Evolutionary conservation across 1,140 invertebrate species (phyloP), one percentile per base, ranked within the genome.

Genomic region (Whitmania pigra): DNA sequence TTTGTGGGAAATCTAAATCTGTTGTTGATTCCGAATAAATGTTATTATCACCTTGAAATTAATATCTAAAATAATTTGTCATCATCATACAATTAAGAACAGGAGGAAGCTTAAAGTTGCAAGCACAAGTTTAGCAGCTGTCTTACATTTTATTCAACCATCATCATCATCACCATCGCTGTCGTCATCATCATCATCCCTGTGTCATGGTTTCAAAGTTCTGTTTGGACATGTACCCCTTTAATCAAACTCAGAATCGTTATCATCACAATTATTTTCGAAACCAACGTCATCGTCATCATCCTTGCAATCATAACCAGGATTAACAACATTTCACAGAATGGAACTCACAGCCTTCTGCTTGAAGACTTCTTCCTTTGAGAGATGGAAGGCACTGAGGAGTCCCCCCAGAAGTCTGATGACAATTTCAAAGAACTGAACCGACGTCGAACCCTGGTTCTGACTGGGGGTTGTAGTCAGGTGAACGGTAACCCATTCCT

Each of bases 341-440:
- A 2, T 11, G 2, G n/a, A 60, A 78, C 80, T 77, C 75, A 82
- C 89, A 2, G 97, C 95, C 83, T 97, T 97, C 77, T 94, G 68
- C 72, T 79, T 79, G 73, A 82, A 81, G 6, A 82, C 53, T 2
- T 75, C 73, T 82, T 99, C 95, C 6, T 92, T 92, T 11, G 95
- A 95, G 66, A 99, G 86, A 66, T 95, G 89, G 82, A 90, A 99
- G 75, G 90, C 89, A 13, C 94, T 88, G 36, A 99, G 85, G 71
- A 99, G 84, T 25, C 96, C 94, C 70, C 95, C 97, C 73, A 99
- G 87, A 80, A 95, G 96, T 22, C 96, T 87, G 78, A 99, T 99
- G 77, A 97, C 99, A 63, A 90, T 94, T 84, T 99, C 97, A 84
- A 99, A 99, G 13, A 99, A 89, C 18, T 94, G 97, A 72, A 98